Conservation (phyloP, 2,888 invertebrate genomes). For the Eupsilia transversa region DNA sequence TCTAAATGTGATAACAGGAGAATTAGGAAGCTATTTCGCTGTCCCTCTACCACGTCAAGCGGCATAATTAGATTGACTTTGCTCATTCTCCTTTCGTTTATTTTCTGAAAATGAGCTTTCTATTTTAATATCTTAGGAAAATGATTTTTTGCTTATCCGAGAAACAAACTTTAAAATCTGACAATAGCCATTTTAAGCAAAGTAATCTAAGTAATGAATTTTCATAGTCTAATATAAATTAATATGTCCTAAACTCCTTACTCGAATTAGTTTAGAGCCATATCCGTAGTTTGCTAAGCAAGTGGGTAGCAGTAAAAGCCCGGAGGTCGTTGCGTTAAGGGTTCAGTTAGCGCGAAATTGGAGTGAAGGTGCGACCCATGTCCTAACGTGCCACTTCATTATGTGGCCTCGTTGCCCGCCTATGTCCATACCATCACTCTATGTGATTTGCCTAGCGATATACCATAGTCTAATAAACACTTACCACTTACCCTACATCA, state of each 20-base stretch:
- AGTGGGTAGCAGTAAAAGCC: slow-evolving; percentile 76
- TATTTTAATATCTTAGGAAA: slow-evolving; percentile 74
- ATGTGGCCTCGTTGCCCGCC: slow-evolving; percentile 82
- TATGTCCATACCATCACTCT: slow-evolving; percentile 71
- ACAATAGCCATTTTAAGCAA: slow-evolving; percentile 9
- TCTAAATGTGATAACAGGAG: slow-evolving; percentile 75
- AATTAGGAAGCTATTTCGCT: slow-evolving; percentile 85
- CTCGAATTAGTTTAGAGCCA: slow-evolving; percentile 64
- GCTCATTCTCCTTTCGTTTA: slow-evolving; percentile 83
- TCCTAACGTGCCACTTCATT: slow-evolving; percentile 86
- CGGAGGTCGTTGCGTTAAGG: slow-evolving; percentile 80
- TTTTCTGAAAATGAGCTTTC: slow-evolving; percentile 82
- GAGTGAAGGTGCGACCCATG: slow-evolving; percentile 80
- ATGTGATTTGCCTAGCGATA: slow-evolving; percentile 34
- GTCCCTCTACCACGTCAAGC: slow-evolving; percentile 83
- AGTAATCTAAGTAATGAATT: too few relatives aligned
- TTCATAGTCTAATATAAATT: slow-evolving; percentile 46
- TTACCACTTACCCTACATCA: slow-evolving; percentile 14
- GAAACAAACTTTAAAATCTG: slow-evolving; percentile 39
- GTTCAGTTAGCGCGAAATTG: slow-evolving; percentile 85
- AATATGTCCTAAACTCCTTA: slow-evolving; percentile 53
- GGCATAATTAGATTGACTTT: slow-evolving; percentile 84
- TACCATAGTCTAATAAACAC: slow-evolving; percentile 31
- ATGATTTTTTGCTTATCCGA: slow-evolving; percentile 64
- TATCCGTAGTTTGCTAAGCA: slow-evolving; percentile 67